Conservation (phyloP, 35 echinoderm and acorn worm genomes). For the Acanthaster planci region DNA sequence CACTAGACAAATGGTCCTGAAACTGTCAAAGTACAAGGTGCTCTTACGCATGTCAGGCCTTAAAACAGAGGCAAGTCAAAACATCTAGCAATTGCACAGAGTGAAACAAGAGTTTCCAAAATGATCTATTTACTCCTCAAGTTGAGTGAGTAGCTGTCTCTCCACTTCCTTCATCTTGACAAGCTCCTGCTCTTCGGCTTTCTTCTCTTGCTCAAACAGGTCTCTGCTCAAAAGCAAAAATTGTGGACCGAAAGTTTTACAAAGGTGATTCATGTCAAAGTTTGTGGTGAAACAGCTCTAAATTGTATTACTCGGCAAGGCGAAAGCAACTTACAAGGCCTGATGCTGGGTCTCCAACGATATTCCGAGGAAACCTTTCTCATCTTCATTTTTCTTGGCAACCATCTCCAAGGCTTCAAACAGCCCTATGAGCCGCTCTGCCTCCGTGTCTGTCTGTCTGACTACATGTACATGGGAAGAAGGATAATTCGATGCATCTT, state of each 20-base stretch:
- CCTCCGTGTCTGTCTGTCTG: not conserved
- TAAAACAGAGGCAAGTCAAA: no score
- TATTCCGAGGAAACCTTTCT: not conserved
- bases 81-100: no score
- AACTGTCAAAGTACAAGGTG: no score
- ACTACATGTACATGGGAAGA: not conserved
- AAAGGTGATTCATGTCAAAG: no score
- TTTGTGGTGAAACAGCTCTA: no score
- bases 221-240: not conserved
- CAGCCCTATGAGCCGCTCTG: not conserved
- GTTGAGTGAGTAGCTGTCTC: not conserved
- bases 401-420: conserved; percentile 16
- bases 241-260: not conserved
- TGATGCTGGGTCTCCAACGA: not conserved
- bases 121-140: not conserved
- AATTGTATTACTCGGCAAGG: no score
- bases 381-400: not conserved
- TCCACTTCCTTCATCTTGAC: not conserved
- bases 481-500: no score
- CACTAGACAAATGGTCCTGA: no score
- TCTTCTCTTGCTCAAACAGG: not conserved
- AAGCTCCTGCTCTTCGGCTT: not conserved
- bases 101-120: no score
- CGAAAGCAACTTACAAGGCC: not conserved
- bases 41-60: no score